These are phyloP conservation scores for Imbricaverruca yamaguchii DNA, from an alignment of 2,888 invertebrate genomes.

Conservation along the genomic window DNA sequence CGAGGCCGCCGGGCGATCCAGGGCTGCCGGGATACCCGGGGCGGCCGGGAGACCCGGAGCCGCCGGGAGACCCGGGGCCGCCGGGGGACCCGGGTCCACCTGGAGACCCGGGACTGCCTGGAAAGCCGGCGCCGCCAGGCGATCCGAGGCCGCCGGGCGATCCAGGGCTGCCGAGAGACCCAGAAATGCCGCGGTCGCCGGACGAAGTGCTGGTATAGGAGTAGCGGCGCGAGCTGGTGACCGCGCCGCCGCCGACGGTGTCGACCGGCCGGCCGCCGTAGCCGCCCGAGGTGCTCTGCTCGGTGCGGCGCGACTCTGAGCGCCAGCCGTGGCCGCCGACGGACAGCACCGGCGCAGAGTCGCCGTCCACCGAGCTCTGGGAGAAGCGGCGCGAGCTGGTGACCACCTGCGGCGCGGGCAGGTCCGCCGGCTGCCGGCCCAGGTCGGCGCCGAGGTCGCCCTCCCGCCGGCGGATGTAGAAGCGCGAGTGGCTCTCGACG, in stretches of 20 bases:
- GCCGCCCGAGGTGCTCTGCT: not conserved
- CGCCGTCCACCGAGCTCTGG: not conserved
- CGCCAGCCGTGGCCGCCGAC: slow-evolving; percentile 26
- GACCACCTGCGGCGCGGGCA: not conserved
- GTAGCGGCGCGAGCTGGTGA: not conserved
- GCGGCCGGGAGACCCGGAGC: too few species aligned
- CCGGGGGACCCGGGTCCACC: too few species aligned
- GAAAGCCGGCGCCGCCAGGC: not conserved
- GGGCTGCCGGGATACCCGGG: too few species aligned
- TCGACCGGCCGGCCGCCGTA: not conserved
- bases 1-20: not conserved
- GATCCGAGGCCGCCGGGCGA: not conserved
- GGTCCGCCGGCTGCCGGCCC: not conserved
- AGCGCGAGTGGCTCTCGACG: not conserved
- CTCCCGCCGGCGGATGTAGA: not conserved
- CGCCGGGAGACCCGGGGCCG: too few species aligned
- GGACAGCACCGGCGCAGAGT: slow-evolving; percentile 25
- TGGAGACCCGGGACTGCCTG: too few species aligned
- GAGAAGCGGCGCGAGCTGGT: not conserved
- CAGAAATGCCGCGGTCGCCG: not conserved
- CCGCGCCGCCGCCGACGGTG: not conserved
- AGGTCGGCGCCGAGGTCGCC: not conserved
- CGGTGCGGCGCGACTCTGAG: slow-evolving; percentile 23
- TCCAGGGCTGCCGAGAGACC: not conserved
- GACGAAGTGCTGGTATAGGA: not conserved